A percentile compares a stretch with the other conserved stretches of the same genome.
Conservation (phyloP, 2,113 vertebrate genomes). For the Leptosomus discolor region DNA sequence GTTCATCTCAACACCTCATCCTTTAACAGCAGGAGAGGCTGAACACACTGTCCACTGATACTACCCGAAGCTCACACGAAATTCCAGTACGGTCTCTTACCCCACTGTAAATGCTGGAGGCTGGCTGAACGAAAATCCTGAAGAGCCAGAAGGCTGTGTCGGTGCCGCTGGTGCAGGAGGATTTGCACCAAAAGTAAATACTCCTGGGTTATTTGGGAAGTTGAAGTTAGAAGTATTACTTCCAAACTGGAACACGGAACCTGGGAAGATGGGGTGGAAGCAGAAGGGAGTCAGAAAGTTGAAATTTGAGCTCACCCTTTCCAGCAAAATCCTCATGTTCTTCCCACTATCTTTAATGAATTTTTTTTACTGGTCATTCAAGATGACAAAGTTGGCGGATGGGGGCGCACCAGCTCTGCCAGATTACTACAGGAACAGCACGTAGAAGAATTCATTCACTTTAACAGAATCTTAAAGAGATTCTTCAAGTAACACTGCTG, state of each 20-base stretch:
- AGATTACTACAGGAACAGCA: not conserved
- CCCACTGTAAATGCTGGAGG: conserved; percentile 81
- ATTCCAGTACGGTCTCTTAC: conserved; percentile 69
- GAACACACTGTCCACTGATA: not conserved
- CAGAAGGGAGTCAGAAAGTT: not conserved
- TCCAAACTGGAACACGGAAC: conserved; percentile 87
- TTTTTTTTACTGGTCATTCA: not conserved
- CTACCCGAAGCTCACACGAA: not conserved
- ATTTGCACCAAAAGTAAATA: conserved; percentile 87
- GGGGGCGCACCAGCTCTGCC: not conserved
- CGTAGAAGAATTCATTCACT: not conserved
- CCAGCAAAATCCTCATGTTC: not conserved
- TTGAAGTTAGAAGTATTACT: conserved; percentile 79
- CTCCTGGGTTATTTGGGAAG: conserved; percentile 71
- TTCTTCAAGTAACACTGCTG: not conserved
- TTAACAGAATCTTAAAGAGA: not conserved
- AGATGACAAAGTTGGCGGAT: not conserved
- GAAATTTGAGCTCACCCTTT: not conserved
- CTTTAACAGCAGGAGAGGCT: not conserved
- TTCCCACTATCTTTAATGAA: not conserved
- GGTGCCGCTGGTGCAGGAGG: conserved; percentile 68
- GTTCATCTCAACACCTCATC: not conserved
- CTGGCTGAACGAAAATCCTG: conserved; percentile 81
- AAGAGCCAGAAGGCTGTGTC: conserved; percentile 72
- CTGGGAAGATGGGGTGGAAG: conserved; percentile 41